phyloP scores from a whole-genome alignment of 2,113 vertebrate species.

The Leucopsar rothschildi region DNA sequence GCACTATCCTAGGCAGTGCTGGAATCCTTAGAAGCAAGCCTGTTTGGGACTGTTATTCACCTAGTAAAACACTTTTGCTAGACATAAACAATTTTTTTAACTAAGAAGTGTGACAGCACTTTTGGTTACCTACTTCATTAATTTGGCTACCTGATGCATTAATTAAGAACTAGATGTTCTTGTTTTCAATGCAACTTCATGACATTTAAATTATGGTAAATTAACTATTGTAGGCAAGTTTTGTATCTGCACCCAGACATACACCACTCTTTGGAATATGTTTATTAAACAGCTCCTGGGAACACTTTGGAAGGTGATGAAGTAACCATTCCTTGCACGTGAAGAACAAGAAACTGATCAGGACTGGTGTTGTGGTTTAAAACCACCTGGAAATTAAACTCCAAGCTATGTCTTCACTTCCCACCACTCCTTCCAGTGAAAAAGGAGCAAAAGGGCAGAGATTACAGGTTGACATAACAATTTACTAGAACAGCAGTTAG shows the following conservation, averaged over 20 bases:
- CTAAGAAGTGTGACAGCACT: neutral
- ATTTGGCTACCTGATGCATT: too few relatives aligned
- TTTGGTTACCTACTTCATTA: neutral
- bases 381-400: neutral
- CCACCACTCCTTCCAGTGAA: neutral
- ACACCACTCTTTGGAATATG: neutral
- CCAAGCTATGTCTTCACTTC: neutral
- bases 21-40: neutral
- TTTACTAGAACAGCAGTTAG: neutral
- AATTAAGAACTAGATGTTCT: neutral
- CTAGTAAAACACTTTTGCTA: neutral
- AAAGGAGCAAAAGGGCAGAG: neutral
- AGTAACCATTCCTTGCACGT: neutral
- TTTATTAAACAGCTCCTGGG: neutral
- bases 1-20: neutral
- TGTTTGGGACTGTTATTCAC: neutral
- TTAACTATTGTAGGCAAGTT: neutral
- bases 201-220: neutral
- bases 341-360: neutral
- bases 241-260: neutral
- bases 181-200: fast-evolving
- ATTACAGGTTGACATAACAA: neutral
- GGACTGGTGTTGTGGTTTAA: neutral
- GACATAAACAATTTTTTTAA: neutral
- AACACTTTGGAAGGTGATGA: neutral